Evolutionary conservation across 2,888 invertebrate species (phyloP).

Genomic region (Monochamus alternatus): DNA sequence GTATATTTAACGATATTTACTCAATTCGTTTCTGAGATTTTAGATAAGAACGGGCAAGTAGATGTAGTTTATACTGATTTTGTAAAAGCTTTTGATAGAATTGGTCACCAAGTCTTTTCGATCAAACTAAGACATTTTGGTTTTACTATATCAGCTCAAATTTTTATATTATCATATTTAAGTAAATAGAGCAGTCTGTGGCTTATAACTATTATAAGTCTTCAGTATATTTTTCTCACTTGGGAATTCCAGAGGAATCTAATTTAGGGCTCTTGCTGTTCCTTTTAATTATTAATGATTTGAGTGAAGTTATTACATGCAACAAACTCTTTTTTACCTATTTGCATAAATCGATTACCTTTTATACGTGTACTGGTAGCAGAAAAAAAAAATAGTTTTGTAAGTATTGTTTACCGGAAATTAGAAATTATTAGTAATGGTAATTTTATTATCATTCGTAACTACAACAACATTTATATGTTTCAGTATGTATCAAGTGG

Average conservation of each 20-base stretch:
- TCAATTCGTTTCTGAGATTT: not conserved
- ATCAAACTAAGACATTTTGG: not conserved
- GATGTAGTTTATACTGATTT: constrained; percentile 12
- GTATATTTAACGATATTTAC: no score
- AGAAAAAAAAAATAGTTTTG: no score
- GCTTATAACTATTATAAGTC: not conserved
- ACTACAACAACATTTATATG: not conserved
- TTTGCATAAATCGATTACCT: no score
- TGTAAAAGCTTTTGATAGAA: constrained; percentile 9
- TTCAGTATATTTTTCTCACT: not conserved
- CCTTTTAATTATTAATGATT: constrained; percentile 38
- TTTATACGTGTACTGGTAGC: no score
- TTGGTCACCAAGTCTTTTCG: not conserved
- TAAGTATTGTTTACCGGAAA: no score
- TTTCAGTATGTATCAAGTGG: constrained; percentile 25
- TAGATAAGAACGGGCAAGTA: not conserved
- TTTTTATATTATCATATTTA: not conserved
- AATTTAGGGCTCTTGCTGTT: constrained; percentile 11
- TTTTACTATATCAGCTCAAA: not conserved
- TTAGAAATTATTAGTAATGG: not conserved
- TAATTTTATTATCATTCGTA: not conserved
- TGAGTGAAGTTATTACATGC: not conserved
- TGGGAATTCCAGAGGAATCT: not conserved
- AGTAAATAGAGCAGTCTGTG: not conserved
- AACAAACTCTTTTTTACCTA: not conserved